Evolutionary conservation across 2,113 vertebrate genomes (phyloP).

Genomic region (Triplophysa siluroides): DNA sequence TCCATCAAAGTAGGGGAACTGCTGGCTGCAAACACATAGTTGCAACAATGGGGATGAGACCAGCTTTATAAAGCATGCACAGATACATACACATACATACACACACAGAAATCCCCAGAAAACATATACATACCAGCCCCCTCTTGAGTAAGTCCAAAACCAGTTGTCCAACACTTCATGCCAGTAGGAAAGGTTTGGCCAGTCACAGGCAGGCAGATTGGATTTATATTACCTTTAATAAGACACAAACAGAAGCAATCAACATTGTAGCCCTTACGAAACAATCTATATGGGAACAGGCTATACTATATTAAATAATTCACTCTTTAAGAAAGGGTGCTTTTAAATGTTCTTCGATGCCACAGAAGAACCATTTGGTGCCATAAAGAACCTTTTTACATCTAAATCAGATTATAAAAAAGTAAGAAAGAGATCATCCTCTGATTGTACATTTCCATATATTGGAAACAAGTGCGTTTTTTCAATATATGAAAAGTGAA

Average conservation of each 20-base stretch:
- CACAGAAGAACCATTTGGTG: too few species aligned
- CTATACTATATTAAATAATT: too few species aligned
- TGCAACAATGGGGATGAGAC: neutral
- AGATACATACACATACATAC: constrained; percentile 25
- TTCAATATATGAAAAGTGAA: too few species aligned
- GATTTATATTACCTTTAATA: constrained; percentile 73
- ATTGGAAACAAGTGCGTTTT: too few species aligned
- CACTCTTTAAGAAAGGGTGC: too few species aligned
- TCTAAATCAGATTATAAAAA: too few species aligned
- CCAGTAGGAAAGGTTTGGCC: constrained; percentile 73
- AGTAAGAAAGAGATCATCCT: too few species aligned
- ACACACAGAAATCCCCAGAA: neutral
- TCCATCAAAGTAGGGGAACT: constrained; percentile 57
- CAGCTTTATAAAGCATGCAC: neutral
- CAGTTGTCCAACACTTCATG: constrained; percentile 79
- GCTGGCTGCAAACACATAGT: constrained; percentile 17
- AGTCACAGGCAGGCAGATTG: constrained; percentile 79
- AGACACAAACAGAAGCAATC: neutral
- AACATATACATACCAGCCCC: constrained; percentile 36
- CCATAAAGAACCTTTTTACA: too few species aligned
- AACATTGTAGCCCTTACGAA: neutral
- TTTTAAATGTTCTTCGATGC: too few species aligned
- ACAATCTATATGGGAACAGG: too few species aligned
- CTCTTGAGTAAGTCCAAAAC: constrained; percentile 72
- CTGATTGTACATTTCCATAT: too few species aligned